Base-by-base conservation (phyloP, 1,140 invertebrate species). In the Maniola jurtina region DNA sequence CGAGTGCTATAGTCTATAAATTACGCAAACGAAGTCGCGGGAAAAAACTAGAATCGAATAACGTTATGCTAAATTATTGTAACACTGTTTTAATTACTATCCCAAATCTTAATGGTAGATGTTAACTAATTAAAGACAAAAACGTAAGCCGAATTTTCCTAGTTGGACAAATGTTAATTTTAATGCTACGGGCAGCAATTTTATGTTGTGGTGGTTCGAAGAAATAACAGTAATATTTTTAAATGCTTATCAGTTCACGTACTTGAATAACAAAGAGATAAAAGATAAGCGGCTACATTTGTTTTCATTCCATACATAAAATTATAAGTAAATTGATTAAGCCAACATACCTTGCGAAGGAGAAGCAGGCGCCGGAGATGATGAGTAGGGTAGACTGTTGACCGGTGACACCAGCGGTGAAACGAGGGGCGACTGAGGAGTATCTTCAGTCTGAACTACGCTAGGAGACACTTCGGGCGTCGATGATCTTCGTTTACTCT, bases 361-460 rank as follows among this genome's bases (percentile, higher is more conserved):
- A 54, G 81, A 86, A 71, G 77, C 71, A 10, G 77, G 70, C n/a
- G 70, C 73, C 35, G 82, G 76, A 55, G 84, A 81, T 34, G 82
- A 72, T 35, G 74, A 91, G 75, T 62, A 83, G 48, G 66, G 86
- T 38, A 72, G 68, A 70, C 71, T 89, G 72, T 76, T 92, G 72
- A 73, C 88, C 11, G 92, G 92, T 14, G 92, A 90, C 5, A 91
- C 91, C 40, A 92, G 84, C 14, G 92, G 91, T 11, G 92, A 91
- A 36, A 88, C 79, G 15, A 93, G 87, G n/a, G 92, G 92, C 52
- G 92, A 92, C 9, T 84, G 91, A 75, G 64, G 81, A 72, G 72
- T 85, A 77, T 77, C 92, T 66, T 70, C 88, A 76, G 59, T 83
- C 76, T 68, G 84, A 16, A 63, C 68, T n/a, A 70, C 78, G 63